These are phyloP conservation scores for Drosophila kepulauana DNA, from an alignment of 1,140 invertebrate species.

Conservation along the genomic window DNA sequence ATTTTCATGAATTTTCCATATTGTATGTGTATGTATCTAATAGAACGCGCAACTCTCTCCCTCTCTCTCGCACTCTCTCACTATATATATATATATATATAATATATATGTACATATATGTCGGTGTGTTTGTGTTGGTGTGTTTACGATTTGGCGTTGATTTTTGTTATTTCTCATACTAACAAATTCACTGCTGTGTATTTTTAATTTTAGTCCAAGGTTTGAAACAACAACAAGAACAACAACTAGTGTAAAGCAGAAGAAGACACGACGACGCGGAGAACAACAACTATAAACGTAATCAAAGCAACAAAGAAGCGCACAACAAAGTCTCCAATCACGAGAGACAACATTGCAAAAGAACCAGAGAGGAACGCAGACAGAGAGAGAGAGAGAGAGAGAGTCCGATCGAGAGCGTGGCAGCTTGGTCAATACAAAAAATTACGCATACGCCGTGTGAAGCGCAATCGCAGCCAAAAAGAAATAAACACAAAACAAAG, in stretches of 20 bases:
- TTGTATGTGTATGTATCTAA: slow-evolving; percentile 24
- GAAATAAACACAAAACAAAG: slow-evolving; percentile 26
- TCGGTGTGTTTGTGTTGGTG: slow-evolving; percentile 18
- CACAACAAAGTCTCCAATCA: slow-evolving; percentile 62
- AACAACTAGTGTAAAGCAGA: slow-evolving; percentile 10
- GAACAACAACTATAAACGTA: slow-evolving; percentile 59
- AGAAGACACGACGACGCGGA: not conserved
- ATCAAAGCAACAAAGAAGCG: slow-evolving; percentile 70
- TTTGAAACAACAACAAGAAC: slow-evolving; percentile 73
- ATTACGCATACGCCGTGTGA: slow-evolving; percentile 77
- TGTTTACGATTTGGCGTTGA: slow-evolving; percentile 74
- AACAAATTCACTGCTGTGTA: slow-evolving; percentile 69
- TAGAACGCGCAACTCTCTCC: slow-evolving; percentile 3
- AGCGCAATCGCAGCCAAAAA: slow-evolving; percentile 46
- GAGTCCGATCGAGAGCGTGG: slow-evolving; percentile 30
- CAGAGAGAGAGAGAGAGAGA: slow-evolving; percentile 14
- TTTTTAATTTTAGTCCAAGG: slow-evolving; percentile 84
- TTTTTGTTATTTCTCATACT: slow-evolving; percentile 52
- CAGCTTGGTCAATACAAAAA: slow-evolving; percentile 58
- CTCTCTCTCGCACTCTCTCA: too few species aligned
- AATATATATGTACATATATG: not conserved
- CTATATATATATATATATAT: too few species aligned
- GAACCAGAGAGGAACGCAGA: not conserved
- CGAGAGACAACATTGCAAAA: slow-evolving; percentile 1
- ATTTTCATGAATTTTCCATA: slow-evolving; percentile 24